Conservation (phyloP, 2,888 invertebrate genomes). For the Apamea crenata region DNA sequence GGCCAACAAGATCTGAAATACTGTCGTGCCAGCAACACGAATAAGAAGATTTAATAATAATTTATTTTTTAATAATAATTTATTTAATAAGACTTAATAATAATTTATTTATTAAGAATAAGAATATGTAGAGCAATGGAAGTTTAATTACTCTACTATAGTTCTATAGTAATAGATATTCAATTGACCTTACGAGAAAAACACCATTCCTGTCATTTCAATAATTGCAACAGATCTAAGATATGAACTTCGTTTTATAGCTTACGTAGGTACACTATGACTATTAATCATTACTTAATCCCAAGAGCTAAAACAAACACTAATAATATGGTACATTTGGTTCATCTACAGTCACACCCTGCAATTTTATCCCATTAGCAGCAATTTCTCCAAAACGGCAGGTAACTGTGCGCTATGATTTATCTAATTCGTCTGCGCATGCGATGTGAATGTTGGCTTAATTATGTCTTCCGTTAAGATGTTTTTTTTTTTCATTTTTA, state of each 20-base stretch:
- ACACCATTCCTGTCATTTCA: not conserved
- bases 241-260: no score
- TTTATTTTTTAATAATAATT: no score
- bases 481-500: not conserved
- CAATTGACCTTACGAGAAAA: not conserved
- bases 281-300: not conserved
- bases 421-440: constrained; percentile 37
- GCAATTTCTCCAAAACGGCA: constrained; percentile 33
- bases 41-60: no score
- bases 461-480: constrained; percentile 7
- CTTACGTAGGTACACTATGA: no score
- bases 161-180: not conserved
- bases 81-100: no score
- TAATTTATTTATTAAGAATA: no score
- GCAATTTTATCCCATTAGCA: constrained; percentile 42
- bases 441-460: constrained; percentile 32
- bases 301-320: constrained; percentile 3
- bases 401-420: constrained; percentile 50
- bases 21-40: no score
- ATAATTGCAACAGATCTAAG: no score
- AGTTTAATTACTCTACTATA: not conserved
- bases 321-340: not conserved
- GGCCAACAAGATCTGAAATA: no score
- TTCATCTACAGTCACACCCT: not conserved
- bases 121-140: no score